Evolutionary conservation across 2,797 vertebrate species (phyloP), one percentile per base, ranked within the genome.

Genomic region (Macropodus opercularis): DNA sequence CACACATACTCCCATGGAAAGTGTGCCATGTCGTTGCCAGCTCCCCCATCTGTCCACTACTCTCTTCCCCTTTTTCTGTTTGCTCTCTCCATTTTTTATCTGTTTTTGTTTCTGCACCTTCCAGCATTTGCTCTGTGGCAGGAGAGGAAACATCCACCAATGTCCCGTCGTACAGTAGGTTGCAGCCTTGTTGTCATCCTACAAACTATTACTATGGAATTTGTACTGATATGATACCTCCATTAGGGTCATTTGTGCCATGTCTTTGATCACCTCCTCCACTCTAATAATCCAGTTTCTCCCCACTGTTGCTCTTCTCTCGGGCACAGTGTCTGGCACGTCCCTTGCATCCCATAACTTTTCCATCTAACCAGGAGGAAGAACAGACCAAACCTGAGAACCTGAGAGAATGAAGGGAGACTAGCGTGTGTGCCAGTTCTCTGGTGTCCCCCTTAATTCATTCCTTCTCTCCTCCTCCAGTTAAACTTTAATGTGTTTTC

Each of bases 401-500:
- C 21, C 21, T 56, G 52, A 57, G 53, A 62, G 56, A 22, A 54
- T 4, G 22, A 29, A 9, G 34, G 34, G 17, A 36, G 63, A 56
- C 50, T 58, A 48, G 42, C 12, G 36, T 67, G 67, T 74, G 77
- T 6, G 38, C 78, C 85, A 79, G 62, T 64, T 35, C 63, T 56
- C 57, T 51, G 59, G 71, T 63, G 80, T 80, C 74, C 72, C 76
- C 67, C 65, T 77, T 79, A 63, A 78, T 74, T 74, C 62, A 43
- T 58, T 77, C 61, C 57, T 72, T 78, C 72, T 63, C 57, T 70
- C 48, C 69, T 79, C 52, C 55, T 58, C 57, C 32, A 42, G 74
- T 92, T 88, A 92, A 93, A 90, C 78, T 89, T 93, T 93, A 87
- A 93, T 93, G 90, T 75, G 83, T 71, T 82, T 85, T 79, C 76